Base-by-base conservation (phyloP, 2,888 invertebrate species). In the Clanis bilineata region DNA sequence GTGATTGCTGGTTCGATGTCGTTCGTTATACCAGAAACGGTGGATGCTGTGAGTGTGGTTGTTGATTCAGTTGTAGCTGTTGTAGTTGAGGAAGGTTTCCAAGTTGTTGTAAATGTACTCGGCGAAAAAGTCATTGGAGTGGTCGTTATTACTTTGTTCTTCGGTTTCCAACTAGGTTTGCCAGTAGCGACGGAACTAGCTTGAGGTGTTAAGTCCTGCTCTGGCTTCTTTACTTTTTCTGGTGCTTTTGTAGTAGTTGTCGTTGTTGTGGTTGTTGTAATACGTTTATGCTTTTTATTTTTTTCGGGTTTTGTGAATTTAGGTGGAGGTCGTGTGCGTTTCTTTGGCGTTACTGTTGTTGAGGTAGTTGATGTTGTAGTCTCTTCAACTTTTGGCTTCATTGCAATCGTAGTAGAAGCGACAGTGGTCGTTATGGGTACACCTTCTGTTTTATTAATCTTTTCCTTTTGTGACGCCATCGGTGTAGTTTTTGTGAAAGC, bases 401-500 rank as follows among this genome's bases (percentile, higher is more conserved):
- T 65, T 22, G 64, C 62, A 38, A 64, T 72, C 45, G 61, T 64
- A 55, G 72, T 61, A 36, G 70, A 45, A 51, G 70, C 71, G 9
- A 79, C 72, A 36, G 74, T 71, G 7, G 73, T 68, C 2, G 71
- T 63, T n/a, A 66, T 54, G 23, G 67, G 57, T 5, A 76, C 74
- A 23, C 66, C 78, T 68, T 77, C 80, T 21, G 65, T 65, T 25
- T 61, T 45, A 58, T 64, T 75, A 36, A 60, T 39, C 56, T 70
- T 78, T 15, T 76, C 77, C 63, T 76, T 85, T 36, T 82, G 70
- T 0, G 82, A 73, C 18, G 72, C 79, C 84, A 88, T 86, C 7
- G 90, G 90, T n/a, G 89, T 88, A 6, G 90, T 91, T 76, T 85
- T 88, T 28, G 82, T 78, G 65, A 90, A 88, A 21, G 88, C 86